Evolutionary conservation across 2,888 invertebrate species (phyloP), one percentile per base, ranked within the genome.

Genomic region (Tortricodes alternella): DNA sequence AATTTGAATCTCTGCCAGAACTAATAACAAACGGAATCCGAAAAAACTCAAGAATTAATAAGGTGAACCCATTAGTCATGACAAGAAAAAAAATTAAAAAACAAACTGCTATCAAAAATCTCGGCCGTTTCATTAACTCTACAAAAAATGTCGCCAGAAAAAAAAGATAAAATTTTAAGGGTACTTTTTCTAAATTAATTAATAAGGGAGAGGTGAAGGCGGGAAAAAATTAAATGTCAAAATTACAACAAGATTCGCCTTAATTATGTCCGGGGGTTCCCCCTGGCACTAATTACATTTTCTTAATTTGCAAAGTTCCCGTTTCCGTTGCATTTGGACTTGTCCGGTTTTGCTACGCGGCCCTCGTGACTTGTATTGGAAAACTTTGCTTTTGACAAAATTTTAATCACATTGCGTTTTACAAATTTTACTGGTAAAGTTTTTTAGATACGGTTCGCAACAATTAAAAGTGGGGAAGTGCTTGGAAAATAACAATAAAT

Each of bases 181-280:
- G 81, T 74, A 80, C 80, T 84, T 83, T 78, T 82, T 83, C 78
- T 78, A 82, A 88, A 86, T 87, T 89, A 89, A 89, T 89, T 88
- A 89, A 85, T 78, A 74, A 78, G 71, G 82, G 82, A 69, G 78
- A 83, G 83, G 83, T 80, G 83, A 79, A 77, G 76, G 68, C 70
- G 76, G 73, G 74, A 74, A 86, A 88, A 89, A 89, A 88, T 88
- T 85, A 88, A 89, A 89, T 78, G 88, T 89, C 86, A 85, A 88
- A 89, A 89, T 89, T 89, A 89, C 89, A 89, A 88, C 88, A 86
- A 88, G 85, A 89, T 89, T 87, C 78, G 77, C 80, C 80, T 88
- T 88, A 86, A 89, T 88, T 86, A 87, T 87, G 88, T 87, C 86
- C 82, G 63, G 61, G 53, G 60, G 52, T 55, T 29, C 62, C 58